Conservation (phyloP, 1,140 invertebrate genomes). For the Rhagoletis zephyria region DNA sequence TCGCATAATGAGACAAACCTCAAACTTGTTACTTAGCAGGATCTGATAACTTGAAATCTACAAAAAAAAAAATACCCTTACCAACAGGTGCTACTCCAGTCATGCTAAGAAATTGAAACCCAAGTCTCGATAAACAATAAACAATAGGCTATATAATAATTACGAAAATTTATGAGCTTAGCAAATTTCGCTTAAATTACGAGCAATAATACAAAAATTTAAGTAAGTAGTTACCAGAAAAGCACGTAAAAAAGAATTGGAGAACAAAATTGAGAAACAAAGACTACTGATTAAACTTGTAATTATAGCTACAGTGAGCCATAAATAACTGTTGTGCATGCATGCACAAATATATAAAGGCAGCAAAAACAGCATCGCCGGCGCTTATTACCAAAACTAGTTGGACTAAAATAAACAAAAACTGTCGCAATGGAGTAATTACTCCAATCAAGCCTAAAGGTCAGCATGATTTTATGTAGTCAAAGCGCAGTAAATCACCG, state of each 20-base stretch:
- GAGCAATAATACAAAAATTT: neutral
- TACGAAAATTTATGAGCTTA: neutral
- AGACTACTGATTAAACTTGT: neutral
- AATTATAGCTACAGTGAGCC: constrained; percentile 9
- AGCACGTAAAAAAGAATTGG: too few species aligned
- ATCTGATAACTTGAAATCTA: too few species aligned
- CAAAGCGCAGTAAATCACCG: constrained; percentile 18
- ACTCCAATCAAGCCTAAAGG: constrained; percentile 31
- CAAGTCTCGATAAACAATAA: too few species aligned
- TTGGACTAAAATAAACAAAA: constrained; percentile 12
- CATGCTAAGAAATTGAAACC: too few species aligned
- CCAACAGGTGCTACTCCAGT: too few species aligned
- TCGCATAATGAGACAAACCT: too few species aligned
- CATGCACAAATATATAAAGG: neutral
- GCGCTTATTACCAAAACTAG: neutral
- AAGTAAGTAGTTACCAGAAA: neutral
- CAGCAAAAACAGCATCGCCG: neutral
- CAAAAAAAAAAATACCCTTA: too few species aligned
- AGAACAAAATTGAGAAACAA: too few species aligned
- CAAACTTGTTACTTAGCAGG: too few species aligned
- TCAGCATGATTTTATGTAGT: neutral
- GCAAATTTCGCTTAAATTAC: neutral
- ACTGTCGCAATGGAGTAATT: constrained; percentile 19
- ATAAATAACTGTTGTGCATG: constrained; percentile 23
- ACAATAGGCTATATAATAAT: neutral